phyloP scores from a whole-genome alignment of 2,888 invertebrate genomes.

The Pediacus dermestoides region DNA sequence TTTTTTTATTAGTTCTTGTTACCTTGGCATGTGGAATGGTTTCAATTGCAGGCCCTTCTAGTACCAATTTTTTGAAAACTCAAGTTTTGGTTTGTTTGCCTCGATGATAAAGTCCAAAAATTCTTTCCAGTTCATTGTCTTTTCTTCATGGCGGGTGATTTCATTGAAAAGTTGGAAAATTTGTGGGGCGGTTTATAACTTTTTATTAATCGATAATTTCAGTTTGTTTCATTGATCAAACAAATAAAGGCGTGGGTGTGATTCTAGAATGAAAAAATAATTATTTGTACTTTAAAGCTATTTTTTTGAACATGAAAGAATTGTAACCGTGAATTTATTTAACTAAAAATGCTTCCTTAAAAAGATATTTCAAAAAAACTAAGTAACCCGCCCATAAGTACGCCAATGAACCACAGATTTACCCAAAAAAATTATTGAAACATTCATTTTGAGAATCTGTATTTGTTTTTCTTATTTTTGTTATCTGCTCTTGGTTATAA shows the following conservation, averaged over 20 bases:
- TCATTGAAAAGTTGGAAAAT: constrained; percentile 42
- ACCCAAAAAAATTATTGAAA: too few species aligned
- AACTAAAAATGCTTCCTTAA: constrained; percentile 8
- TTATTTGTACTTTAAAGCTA: too few species aligned
- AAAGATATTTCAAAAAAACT: too few species aligned
- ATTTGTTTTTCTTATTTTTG: too few species aligned
- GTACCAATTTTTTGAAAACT: constrained; percentile 25
- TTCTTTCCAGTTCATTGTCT: constrained; percentile 42
- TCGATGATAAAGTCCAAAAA: constrained; percentile 45
- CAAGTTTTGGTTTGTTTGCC: too few species aligned
- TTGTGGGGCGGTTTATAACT: constrained; percentile 37
- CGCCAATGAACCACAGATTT: too few species aligned
- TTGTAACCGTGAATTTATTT: too few species aligned
- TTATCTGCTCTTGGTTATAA: too few species aligned
- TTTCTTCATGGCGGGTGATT: constrained; percentile 34
- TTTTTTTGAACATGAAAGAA: too few species aligned
- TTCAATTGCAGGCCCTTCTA: constrained; percentile 33
- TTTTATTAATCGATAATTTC: constrained; percentile 31
- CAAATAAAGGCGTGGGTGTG: constrained; percentile 6
- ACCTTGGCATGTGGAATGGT: constrained; percentile 39
- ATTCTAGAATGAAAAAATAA: too few species aligned
- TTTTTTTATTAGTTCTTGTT: constrained; percentile 14
- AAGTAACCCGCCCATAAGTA: too few species aligned
- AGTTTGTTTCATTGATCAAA: constrained; percentile 1
- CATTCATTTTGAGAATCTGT: too few species aligned